Percentiles rank a stretch among this genome's conserved stretches.
phyloP scores from a whole-genome alignment of 2,113 vertebrate genomes.

The Amblyopsis rosae region DNA sequence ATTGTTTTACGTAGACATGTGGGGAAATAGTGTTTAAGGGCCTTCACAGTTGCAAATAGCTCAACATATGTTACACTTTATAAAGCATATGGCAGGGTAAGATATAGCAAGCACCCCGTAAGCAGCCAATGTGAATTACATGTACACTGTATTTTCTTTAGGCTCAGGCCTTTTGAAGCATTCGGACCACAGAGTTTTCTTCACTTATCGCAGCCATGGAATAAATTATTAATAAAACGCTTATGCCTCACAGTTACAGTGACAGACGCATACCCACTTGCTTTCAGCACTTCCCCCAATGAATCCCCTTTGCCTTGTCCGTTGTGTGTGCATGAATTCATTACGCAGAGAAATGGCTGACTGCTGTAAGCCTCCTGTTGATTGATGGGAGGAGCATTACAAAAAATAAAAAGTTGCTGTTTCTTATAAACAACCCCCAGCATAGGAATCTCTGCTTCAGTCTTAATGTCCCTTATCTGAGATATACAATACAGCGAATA shows the following conservation, averaged over 20 bases:
- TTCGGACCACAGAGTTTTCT: neutral
- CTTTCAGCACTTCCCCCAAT: neutral
- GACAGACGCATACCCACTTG: neutral
- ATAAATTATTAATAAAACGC: constrained; percentile 3
- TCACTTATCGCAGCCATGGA: constrained; percentile 1
- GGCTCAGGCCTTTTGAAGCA: neutral
- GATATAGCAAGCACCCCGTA: neutral
- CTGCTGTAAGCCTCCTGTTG: constrained; percentile 24
- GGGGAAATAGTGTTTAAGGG: constrained; percentile 19
- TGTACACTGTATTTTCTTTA: neutral
- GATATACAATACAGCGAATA: constrained; percentile 40
- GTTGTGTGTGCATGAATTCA: constrained; percentile 43
- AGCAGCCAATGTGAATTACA: constrained; percentile 18
- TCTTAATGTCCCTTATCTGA: constrained; percentile 33
- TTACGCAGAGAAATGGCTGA: constrained; percentile 17
- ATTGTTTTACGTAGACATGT: constrained; percentile 17
- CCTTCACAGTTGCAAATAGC: constrained; percentile 33
- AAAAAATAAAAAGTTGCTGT: constrained; percentile 31
- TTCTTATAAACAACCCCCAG: neutral
- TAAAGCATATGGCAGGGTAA: constrained; percentile 20
- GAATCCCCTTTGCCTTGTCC: constrained; percentile 19
- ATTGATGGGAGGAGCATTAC: constrained; percentile 42
- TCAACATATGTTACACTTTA: constrained; percentile 30
- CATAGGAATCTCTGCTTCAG: constrained; percentile 3
- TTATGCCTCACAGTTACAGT: neutral